Evolutionary conservation across 2,888 invertebrate genomes (phyloP).

Genomic region (Chloroclysta siterata): DNA sequence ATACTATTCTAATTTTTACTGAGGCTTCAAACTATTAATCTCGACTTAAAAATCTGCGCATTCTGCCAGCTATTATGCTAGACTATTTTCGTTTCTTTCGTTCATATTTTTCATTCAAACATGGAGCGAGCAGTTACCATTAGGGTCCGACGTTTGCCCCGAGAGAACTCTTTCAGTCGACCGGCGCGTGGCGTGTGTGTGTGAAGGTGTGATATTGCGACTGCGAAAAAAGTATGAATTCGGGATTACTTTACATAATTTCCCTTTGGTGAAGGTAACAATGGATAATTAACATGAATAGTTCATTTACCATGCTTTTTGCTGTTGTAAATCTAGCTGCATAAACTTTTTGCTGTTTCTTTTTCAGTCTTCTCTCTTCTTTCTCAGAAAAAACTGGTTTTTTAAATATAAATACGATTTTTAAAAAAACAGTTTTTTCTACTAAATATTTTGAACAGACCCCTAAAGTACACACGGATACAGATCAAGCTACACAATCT

Average conservation of each 20-base stretch:
- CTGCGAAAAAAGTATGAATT: conserved; percentile 43
- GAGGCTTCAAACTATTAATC: neutral
- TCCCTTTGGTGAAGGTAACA: conserved; percentile 17
- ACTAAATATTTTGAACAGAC: no score
- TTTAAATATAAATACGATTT: no score
- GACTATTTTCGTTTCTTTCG: conserved; percentile 41
- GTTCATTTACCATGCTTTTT: neutral
- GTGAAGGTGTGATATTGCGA: conserved; percentile 42
- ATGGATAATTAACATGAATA: conserved; percentile 8
- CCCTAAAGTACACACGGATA: no score
- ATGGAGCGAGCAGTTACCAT: conserved; percentile 66
- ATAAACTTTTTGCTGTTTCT: neutral
- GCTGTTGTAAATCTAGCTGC: no score
- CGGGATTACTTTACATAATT: conserved; percentile 33
- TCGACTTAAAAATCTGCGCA: conserved; percentile 27
- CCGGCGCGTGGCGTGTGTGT: conserved; percentile 48
- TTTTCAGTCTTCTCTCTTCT: neutral
- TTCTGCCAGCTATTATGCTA: conserved; percentile 34
- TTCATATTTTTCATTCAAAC: conserved; percentile 69
- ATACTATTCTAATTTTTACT: neutral
- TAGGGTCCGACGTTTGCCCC: conserved; percentile 74
- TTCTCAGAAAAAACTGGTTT: no score
- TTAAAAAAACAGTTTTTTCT: no score
- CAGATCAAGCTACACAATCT: no score
- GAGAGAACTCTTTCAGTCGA: conserved; percentile 70